These are phyloP conservation scores for Acrocyrtus sp. DNA, from an alignment of 2,888 invertebrate species.

Conservation along the genomic window DNA sequence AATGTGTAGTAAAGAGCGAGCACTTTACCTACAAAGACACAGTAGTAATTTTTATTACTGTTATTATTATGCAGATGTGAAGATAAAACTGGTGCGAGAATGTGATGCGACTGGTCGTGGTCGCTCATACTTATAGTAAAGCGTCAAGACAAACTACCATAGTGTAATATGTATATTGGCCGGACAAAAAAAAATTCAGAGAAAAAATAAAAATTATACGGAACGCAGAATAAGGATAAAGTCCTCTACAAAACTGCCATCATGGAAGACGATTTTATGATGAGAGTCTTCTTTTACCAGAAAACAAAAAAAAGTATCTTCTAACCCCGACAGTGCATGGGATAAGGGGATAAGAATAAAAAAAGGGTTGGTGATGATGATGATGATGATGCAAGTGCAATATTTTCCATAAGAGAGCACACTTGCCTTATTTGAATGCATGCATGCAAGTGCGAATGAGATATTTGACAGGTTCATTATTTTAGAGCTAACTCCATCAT, in stretches of 20 bases:
- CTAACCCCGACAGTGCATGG: no score
- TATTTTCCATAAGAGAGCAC: not conserved
- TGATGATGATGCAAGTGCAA: not conserved
- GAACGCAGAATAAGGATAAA: no score
- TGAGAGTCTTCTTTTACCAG: no score
- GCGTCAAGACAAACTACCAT: not conserved
- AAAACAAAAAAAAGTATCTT: no score
- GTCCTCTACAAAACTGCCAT: no score
- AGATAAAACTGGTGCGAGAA: not conserved
- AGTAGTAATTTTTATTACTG: not conserved
- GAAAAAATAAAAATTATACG: no score
- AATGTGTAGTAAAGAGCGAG: not conserved
- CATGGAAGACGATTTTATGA: no score
- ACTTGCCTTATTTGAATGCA: not conserved
- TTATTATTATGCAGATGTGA: not conserved
- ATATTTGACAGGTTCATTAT: slow-evolving; percentile 38
- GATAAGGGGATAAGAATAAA: not conserved
- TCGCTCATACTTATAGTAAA: not conserved
- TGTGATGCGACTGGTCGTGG: not conserved
- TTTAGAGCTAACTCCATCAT: no score
- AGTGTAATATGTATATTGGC: not conserved
- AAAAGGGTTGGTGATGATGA: not conserved
- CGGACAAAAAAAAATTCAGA: no score
- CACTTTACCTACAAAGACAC: not conserved
- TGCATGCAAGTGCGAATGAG: slow-evolving; percentile 33